These are phyloP conservation scores for Dicranocentrus wangi DNA, from an alignment of 2,888 invertebrate species.

Conservation along the genomic window DNA sequence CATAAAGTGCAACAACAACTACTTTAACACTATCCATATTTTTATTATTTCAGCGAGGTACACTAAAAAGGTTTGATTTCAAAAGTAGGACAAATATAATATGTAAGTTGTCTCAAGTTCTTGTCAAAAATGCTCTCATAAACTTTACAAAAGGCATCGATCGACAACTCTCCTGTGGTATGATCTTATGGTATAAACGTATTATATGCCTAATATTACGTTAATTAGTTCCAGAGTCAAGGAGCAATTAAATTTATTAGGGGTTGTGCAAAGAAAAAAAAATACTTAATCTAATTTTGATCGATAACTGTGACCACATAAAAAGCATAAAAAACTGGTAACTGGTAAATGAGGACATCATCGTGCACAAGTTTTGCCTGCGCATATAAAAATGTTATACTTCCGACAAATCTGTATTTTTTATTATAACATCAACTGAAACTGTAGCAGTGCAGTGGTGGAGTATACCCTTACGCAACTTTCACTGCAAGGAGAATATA, in stretches of 20 bases:
- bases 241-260: conserved; percentile 7
- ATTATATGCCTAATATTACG: conserved; percentile 21
- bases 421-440: no score
- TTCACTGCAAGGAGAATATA: conserved; percentile 42
- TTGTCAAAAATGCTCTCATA: conserved; percentile 39
- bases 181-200: background rate
- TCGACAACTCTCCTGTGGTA: no score
- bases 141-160: conserved; percentile 28
- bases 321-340: no score
- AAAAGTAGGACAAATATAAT: conserved; percentile 43
- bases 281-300: conserved; percentile 33
- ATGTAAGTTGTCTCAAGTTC: conserved; percentile 31
- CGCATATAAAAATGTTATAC: no score
- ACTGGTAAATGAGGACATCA: no score
- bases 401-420: no score
- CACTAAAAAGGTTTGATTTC: no score
- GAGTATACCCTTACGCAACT: conserved; percentile 42
- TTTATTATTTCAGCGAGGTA: background rate
- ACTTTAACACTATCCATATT: no score
- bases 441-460: no score
- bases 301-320: background rate
- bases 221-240: conserved; percentile 52
- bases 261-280: background rate
- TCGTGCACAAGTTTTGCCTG: no score
- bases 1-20: no score